phyloP scores from a whole-genome alignment of 2,888 invertebrate species.

The Petrolisthes cinctipes region DNA sequence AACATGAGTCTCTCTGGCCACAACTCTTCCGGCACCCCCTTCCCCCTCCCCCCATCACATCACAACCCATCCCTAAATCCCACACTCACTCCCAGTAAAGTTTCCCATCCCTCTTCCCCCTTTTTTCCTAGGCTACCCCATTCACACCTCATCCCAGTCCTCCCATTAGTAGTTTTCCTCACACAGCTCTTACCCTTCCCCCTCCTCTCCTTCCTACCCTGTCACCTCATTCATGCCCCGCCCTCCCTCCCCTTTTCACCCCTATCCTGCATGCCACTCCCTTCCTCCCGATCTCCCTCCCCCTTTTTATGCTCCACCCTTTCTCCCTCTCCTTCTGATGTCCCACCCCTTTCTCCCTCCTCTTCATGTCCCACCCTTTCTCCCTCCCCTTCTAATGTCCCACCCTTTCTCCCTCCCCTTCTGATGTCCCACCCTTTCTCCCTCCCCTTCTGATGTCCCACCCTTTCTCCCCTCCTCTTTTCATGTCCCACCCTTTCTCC shows the following conservation, averaged over 20 bases:
- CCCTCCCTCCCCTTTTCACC: background rate
- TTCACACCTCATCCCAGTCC: background rate
- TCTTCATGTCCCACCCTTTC: background rate
- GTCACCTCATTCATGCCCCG: background rate
- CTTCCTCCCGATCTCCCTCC: background rate
- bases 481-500: no score
- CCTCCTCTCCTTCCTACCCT: background rate
- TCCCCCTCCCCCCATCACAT: background rate
- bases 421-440: background rate
- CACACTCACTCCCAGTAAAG: background rate
- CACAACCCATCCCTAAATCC: background rate
- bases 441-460: background rate
- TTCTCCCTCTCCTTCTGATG: background rate
- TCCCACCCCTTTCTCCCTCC: background rate
- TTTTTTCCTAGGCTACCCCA: background rate
- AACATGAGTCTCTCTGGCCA: background rate
- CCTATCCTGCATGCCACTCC: background rate
- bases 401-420: background rate
- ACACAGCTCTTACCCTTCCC: background rate
- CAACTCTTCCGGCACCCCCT: background rate
- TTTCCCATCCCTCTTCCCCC: background rate
- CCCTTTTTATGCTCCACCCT: background rate
- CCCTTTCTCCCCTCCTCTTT: no score
- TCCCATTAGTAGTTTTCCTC: background rate
- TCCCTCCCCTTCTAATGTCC: background rate